Base-by-base conservation (phyloP, 2,888 invertebrate species). In the Euplexia lucipara region DNA sequence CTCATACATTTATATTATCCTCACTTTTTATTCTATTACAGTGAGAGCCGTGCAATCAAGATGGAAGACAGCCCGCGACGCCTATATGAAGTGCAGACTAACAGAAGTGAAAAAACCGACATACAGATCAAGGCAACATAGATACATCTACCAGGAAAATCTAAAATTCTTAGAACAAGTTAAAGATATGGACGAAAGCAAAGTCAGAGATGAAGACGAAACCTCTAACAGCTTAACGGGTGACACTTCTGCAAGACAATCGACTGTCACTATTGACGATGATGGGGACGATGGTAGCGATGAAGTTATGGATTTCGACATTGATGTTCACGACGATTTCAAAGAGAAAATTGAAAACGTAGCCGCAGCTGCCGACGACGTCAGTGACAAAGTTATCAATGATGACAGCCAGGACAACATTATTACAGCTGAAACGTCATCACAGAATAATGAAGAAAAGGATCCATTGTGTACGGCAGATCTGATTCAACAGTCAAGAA, bases 21-120 rank as follows among this genome's bases (percentile, higher is more conserved):
- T 30, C 16, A 44, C 14, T 16, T 12, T 52, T 32, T 7, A 1
- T 53, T 20, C 1, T 7, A 49, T 72, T 52, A 12, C 70, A 71
- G 70, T 59, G 9, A 51, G 26, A 47, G 67, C 70, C 0, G 60
- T 71, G 2, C 70, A 73, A 37, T 35, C 60, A 20, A 60, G 70
- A 67, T 71, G 70, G 70, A 71, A 71, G 20, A 73, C 67, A 34
- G 73, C 73, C 1, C 54, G 70, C 0, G 73, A 71, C 0, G 70
- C 70, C 1, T 71, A 72, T 41, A 59, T 71, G 45, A 71, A 71
- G n/a, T 60, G 70, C 6, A 67, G 67, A 16, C 0, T 7, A 3
- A 20, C 37, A 10, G 41, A 61, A 20, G 1, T 0, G n/a, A 53
- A 39, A 10, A 70, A 72, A 45, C 22, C 44, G 0, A 41, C 22